These are phyloP conservation scores for Aleadryas rufinucha DNA, from an alignment of 2,113 vertebrate species.

Conservation along the genomic window DNA sequence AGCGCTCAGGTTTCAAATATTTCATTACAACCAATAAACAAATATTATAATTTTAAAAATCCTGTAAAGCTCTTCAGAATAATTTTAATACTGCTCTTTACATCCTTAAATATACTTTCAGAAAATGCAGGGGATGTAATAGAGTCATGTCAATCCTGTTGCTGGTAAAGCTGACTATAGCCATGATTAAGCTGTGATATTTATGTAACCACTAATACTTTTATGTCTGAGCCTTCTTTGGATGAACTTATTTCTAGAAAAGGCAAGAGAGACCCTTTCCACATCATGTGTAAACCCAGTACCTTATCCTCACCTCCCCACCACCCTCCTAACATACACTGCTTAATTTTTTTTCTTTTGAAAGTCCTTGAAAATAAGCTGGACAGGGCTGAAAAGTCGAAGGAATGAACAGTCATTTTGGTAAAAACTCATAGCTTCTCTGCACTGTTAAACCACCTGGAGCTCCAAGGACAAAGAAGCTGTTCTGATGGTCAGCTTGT, in stretches of 20 bases:
- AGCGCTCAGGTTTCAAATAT: background rate
- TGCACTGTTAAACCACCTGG: conserved; percentile 35
- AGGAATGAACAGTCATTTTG: conserved; percentile 26
- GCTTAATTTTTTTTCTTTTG: background rate
- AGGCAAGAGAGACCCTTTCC: background rate
- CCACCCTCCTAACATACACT: background rate
- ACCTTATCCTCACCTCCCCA: background rate
- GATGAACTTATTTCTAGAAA: background rate
- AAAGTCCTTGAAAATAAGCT: background rate
- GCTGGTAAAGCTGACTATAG: background rate
- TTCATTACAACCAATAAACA: background rate
- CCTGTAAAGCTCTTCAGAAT: background rate
- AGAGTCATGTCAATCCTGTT: background rate
- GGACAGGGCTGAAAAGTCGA: background rate
- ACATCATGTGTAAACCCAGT: rapidly evolving
- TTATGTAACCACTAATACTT: background rate
- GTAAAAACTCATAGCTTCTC: background rate
- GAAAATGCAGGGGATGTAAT: background rate
- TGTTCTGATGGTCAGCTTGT: conserved; percentile 38
- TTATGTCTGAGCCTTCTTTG: background rate
- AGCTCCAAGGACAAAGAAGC: conserved; percentile 60
- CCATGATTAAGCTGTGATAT: background rate
- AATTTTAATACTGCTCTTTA: background rate
- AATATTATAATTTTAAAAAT: background rate
- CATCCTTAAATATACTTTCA: background rate